These are phyloP conservation scores for Philypnodon macrostomus DNA, from an alignment of 2,797 vertebrate genomes.

Conservation along the genomic window DNA sequence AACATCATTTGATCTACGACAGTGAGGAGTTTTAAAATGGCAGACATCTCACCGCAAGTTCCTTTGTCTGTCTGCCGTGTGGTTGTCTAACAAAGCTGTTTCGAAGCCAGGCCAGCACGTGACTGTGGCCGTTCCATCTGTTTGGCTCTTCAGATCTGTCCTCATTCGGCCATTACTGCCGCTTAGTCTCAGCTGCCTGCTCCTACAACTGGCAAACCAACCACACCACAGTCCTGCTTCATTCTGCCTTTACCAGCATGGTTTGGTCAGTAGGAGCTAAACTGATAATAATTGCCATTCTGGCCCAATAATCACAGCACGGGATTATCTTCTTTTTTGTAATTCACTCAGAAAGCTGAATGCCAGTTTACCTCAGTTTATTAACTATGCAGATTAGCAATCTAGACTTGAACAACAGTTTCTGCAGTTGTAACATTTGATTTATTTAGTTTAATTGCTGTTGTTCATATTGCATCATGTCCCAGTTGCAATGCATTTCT, in stretches of 20 bases:
- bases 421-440: no score
- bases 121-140: conserved; percentile 62
- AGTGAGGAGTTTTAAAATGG: neutral
- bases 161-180: conserved; percentile 64
- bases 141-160: conserved; percentile 61
- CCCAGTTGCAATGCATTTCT: no score
- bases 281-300: conserved; percentile 31
- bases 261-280: conserved; percentile 45
- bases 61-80: conserved; percentile 29
- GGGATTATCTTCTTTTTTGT: conserved; percentile 6
- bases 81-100: conserved; percentile 47
- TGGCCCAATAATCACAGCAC: conserved; percentile 14
- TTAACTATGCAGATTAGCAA: no score
- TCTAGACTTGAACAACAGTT: no score
- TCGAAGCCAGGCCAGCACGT: conserved; percentile 45
- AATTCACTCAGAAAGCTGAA: neutral
- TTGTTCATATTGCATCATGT: no score
- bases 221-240: conserved; percentile 56
- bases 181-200: conserved; percentile 71
- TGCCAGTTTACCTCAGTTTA: neutral
- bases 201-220: conserved; percentile 68
- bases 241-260: conserved; percentile 38
- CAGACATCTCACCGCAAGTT: conserved; percentile 13
- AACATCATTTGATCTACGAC: no score
- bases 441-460: no score